Evolutionary conservation across 2,113 vertebrate genomes (phyloP), one percentile per base, ranked within the genome.

Genomic region (Ascaphus truei): DNA sequence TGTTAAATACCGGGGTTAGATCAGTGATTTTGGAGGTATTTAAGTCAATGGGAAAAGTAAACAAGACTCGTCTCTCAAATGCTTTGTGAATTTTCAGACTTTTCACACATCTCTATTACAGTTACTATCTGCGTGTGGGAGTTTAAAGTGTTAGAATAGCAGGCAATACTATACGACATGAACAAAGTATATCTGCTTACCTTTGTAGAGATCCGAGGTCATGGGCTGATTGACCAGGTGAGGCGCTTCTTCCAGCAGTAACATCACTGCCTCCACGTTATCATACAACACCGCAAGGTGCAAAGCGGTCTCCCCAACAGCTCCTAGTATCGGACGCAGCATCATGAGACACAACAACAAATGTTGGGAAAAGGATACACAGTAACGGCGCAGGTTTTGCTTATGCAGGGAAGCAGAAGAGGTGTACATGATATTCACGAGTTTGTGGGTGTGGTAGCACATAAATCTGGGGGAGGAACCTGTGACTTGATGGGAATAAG

Each of bases 141-240:
- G n/a, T n/a, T n/a, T n/a, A n/a, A n/a, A n/a, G n/a, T n/a, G n/a
- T n/a, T n/a, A n/a, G n/a, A n/a, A n/a, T n/a, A n/a, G n/a, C n/a
- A n/a, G n/a, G n/a, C n/a, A n/a, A n/a, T n/a, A n/a, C n/a, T n/a
- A n/a, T n/a, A n/a, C n/a, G n/a, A n/a, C n/a, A n/a, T n/a, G n/a
- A n/a, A n/a, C n/a, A n/a, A n/a, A n/a, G 7, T 3, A 8, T 18
- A 47, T 22, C 5, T 34, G 9, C 18, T 22, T 29, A 71, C 67
- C 67, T 71, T 71, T 50, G 56, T 71, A 71, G 11, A 71, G 34
- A 5, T 71, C 56, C 6, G 67, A 71, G 0, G 45, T 61, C 67
- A 71, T 61, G 23, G 57, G 56, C 9, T 31, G 4, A 5, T 71
- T 71, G 2, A 71, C 7, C 1, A 71, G 57, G 7, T 71, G 25